phyloP scores from a whole-genome alignment of 1,140 invertebrate species.

The Druon quercuslanigerum region DNA sequence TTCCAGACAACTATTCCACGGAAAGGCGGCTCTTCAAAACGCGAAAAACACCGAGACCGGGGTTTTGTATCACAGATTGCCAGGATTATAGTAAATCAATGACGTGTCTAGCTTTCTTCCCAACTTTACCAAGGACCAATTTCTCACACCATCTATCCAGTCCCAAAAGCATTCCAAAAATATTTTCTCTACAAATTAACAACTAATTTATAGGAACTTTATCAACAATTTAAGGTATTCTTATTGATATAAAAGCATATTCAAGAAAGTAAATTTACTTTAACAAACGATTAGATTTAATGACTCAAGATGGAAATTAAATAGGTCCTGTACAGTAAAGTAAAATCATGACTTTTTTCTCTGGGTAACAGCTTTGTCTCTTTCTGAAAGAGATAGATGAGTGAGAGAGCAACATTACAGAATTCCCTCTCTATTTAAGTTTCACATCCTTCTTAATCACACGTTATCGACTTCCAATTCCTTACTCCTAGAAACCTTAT shows the following conservation, averaged over 20 bases:
- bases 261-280: too few species aligned
- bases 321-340: constrained; percentile 23
- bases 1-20: background rate
- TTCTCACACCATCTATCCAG: background rate
- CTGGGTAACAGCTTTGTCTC: background rate
- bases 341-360: background rate
- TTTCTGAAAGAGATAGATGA: constrained; percentile 14
- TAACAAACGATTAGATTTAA: background rate
- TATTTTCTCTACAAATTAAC: too few species aligned
- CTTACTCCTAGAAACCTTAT: background rate
- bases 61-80: constrained; percentile 24
- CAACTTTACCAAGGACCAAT: constrained; percentile 23
- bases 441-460: background rate
- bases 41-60: background rate
- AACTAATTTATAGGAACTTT: too few species aligned
- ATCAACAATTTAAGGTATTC: too few species aligned
- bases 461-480: background rate
- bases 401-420: background rate
- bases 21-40: constrained; percentile 21
- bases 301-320: background rate
- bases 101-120: constrained; percentile 22
- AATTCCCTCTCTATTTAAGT: background rate
- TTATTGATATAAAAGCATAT: too few species aligned
- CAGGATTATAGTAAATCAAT: constrained; percentile 29
- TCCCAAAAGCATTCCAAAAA: too few species aligned